Evolutionary conservation across 1,140 invertebrate genomes (phyloP).

Genomic region (Andrena cerasifolii): DNA sequence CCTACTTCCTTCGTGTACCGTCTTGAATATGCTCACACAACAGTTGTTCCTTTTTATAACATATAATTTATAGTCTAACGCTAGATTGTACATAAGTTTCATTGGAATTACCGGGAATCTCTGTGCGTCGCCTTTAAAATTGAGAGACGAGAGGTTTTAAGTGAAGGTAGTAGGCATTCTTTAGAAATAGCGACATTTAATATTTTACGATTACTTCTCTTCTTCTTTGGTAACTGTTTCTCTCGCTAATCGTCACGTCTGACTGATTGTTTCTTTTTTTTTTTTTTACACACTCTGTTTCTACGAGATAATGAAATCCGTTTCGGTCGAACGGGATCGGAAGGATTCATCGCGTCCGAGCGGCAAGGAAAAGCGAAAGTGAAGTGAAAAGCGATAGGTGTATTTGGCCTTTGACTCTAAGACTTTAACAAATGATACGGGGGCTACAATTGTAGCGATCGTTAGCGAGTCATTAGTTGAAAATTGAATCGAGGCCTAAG

Average conservation of each 20-base stretch:
- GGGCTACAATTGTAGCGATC: neutral
- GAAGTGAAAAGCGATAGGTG: constrained; percentile 23
- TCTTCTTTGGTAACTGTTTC: constrained; percentile 14
- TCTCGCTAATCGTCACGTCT: constrained; percentile 8
- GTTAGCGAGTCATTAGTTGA: neutral
- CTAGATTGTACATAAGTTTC: constrained; percentile 28
- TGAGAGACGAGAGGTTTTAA: neutral
- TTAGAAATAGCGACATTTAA: constrained; percentile 13
- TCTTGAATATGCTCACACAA: constrained; percentile 49
- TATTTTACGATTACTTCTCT: constrained; percentile 25
- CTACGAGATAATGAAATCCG: no score
- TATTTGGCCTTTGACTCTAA: constrained; percentile 18
- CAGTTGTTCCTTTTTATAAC: constrained; percentile 43
- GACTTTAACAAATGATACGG: constrained; percentile 16
- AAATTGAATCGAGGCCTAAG: constrained; percentile 32
- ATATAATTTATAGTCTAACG: constrained; percentile 47
- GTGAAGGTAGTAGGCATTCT: constrained; percentile 4
- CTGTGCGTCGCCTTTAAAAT: constrained; percentile 12
- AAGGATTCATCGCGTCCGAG: constrained; percentile 12
- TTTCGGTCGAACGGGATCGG: constrained; percentile 16
- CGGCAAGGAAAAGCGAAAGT: constrained; percentile 22
- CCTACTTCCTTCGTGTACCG: constrained; percentile 57
- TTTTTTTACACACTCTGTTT: neutral
- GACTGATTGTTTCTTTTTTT: constrained; percentile 44
- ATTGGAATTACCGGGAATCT: neutral